These are phyloP conservation scores for Crotalus helleri DNA, from an alignment of 2,113 vertebrate species.

Conservation along the genomic window DNA sequence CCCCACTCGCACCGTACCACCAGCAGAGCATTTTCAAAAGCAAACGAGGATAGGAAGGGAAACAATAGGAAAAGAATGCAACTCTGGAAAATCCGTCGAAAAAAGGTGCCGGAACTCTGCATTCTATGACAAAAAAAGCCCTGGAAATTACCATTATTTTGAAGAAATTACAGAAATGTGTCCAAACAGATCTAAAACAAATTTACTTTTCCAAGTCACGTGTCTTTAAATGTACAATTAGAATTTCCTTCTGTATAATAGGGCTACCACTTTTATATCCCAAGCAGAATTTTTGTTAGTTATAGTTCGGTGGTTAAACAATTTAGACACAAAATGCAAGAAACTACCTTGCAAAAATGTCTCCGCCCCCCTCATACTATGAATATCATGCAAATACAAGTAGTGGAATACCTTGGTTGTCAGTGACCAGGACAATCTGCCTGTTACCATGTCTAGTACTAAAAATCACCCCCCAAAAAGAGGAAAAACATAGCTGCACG, in stretches of 20 bases:
- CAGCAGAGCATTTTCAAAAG: too few species aligned
- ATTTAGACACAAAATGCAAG: not conserved
- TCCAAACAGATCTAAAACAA: slow-evolving; percentile 5
- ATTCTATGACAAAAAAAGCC: too few species aligned
- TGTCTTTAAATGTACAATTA: not conserved
- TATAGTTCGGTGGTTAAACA: not conserved
- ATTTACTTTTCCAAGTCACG: not conserved
- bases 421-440: not conserved
- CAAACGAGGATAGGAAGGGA: too few species aligned
- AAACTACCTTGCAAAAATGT: not conserved
- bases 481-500: not conserved
- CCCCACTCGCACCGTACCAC: too few species aligned
- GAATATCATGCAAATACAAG: not conserved
- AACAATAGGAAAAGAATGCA: too few species aligned
- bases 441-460: not conserved
- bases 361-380: not conserved
- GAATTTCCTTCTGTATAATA: not conserved
- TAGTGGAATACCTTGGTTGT: not conserved
- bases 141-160: not conserved
- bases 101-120: too few species aligned
- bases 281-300: not conserved
- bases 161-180: not conserved
- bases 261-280: not conserved
- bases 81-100: too few species aligned
- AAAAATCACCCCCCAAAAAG: not conserved